Evolutionary conservation across 2,888 invertebrate species (phyloP), one percentile per base, ranked within the genome.

Genomic region (Lasioglossum villosulum): DNA sequence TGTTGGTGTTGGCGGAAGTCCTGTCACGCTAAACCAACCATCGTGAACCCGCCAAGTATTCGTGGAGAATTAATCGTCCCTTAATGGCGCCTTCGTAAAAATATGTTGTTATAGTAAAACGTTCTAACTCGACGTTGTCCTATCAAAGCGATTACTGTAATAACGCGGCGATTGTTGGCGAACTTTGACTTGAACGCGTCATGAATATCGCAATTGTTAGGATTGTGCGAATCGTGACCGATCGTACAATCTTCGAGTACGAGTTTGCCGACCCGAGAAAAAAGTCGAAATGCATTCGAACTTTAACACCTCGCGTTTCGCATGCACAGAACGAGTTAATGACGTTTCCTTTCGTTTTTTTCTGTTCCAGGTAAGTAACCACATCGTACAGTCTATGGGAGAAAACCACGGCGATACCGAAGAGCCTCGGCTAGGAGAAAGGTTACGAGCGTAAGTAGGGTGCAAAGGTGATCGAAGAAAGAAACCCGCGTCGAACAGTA

Each of bases 331-430:
- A 70, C 82, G 59, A 71, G 80, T 88, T 91, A 89, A 88, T 91
- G 78, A 92, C 82, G 86, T 83, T 88, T 52, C 85, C 78, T 76
- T 83, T 84, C 84, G 76, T 82, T 82, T 84, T 77, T 82, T 91
- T 82, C 88, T 91, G 90, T 92, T 92, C 71, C 86, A 92, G 92
- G 92, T 92, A 92, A 92, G 92, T 92, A 89, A 30, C 63, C 30
- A 12, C 63, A 63, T 63, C 30, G 63, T 30, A 16, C 88, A 63
- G 23, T 74, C 56, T 63, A 78, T 81, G 75, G 68, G 78, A 81
- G 82, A 82, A 16, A 16, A 83, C 66, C 56, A 19, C n/a, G 72
- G 27, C 71, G 42, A 45, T 56, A 27, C 27, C 30, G 30, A 59
- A 39, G 74, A 70, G 74, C 68, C 68, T 10, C 56, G 59, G 71